Base-by-base conservation (phyloP, 2,888 invertebrate genomes). In the Hypomecis punctinalis region DNA sequence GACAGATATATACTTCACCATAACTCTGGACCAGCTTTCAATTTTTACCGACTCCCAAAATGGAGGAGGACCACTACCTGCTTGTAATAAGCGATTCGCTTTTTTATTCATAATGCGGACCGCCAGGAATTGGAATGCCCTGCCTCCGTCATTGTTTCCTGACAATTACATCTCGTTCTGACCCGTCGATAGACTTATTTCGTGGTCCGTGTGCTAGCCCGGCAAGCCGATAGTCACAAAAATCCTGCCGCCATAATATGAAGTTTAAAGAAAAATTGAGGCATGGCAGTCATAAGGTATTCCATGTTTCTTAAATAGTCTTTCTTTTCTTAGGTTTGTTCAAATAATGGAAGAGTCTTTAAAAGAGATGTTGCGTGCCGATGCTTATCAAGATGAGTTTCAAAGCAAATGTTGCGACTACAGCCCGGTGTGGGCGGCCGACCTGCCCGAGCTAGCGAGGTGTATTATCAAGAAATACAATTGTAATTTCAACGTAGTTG, bases 321-420 rank as follows among this genome's bases (percentile, higher is more conserved):
- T 7, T 40, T 10, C 40, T 8, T 40, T 40, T 10, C 7, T 8
- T 9, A 52, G 52, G 61, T 91, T 88, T 68, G 74, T 83, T 11
- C 89, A 91, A 75, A 88, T 90, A 77, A 91, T 93, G 90, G 91
- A 91, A 73, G 89, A 91, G 63, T 85, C 80, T 7, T 69, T 92
- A 37, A 79, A 81, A 40, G 83, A 85, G 64, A 75, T 90, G 42
- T 73, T 91, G 61, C 78, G 80, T 13, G 79, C 77, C 63, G 78
- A 84, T 33, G 75, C 83, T 0, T 48, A 68, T 1, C 23, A 23
- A 23, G 23, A 23, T 23, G 23, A 23, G 23, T 81, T 76, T 67
- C 57, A 68, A 37, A 69, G 78, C 47, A 72, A 67, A 13, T 36
- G 37, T 37, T 23, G 6, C 45, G 67, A 72, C 8, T 71, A 85